A percentile compares a stretch with the other conserved stretches of the same genome.
Conservation (phyloP, 1,140 invertebrate species). For the Drosophila sechellia region DNA sequence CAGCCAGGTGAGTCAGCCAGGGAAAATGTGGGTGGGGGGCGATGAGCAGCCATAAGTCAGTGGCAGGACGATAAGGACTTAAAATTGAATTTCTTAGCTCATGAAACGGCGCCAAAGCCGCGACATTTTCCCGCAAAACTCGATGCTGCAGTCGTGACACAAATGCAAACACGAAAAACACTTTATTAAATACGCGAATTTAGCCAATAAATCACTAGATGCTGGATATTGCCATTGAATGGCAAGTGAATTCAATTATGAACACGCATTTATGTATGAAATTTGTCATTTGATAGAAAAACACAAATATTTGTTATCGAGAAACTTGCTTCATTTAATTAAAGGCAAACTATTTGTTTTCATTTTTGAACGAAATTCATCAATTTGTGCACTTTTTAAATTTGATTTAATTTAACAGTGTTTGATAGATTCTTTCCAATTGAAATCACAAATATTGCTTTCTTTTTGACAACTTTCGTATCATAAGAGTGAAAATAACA, state of each 20-base stretch:
- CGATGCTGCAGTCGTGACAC: conserved; percentile 15
- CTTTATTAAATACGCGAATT: background rate
- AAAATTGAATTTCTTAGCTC: conserved; percentile 76
- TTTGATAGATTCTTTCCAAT: no score
- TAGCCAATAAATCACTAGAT: conserved; percentile 1
- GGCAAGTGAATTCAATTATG: background rate
- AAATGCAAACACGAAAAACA: conserved; percentile 13
- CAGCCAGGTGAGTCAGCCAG: conserved; percentile 8
- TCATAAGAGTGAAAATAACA: no score
- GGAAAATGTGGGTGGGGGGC: background rate
- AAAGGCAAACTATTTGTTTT: background rate
- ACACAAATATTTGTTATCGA: background rate
- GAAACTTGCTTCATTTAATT: background rate
- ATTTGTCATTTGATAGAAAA: background rate
- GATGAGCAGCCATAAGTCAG: conserved; percentile 55
- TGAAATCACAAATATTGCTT: no score
- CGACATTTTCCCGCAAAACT: conserved; percentile 34
- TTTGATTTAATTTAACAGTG: no score
- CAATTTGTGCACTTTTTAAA: no score
- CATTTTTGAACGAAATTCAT: background rate
- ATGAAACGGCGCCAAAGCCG: conserved; percentile 65
- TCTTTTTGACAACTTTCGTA: no score
- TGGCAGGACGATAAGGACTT: conserved; percentile 38
- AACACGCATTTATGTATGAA: background rate
- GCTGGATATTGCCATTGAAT: background rate